Evolutionary conservation across 2,888 invertebrate species (phyloP).

Genomic region (Tribolium freemani): DNA sequence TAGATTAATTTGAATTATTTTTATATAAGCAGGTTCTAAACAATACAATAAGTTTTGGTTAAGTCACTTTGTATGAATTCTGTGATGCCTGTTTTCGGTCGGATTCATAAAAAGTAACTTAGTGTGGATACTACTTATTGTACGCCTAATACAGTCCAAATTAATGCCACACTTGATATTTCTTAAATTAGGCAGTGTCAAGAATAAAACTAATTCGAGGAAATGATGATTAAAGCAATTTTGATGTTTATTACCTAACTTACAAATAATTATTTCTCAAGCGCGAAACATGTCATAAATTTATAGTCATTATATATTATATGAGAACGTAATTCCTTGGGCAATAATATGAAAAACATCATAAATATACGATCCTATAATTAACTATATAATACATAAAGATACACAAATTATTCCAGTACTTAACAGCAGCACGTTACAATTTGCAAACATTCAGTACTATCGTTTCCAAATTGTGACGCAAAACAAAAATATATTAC

Average conservation of each 20-base stretch:
- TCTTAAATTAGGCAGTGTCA: constrained; percentile 56
- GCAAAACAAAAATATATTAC: constrained; percentile 60
- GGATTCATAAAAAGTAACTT: constrained; percentile 12
- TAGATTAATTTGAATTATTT: constrained; percentile 32
- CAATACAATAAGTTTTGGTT: constrained; percentile 26
- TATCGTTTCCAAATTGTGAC: constrained; percentile 54
- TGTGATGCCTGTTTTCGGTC: constrained; percentile 4
- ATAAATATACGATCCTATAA: constrained; percentile 50
- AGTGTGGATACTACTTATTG: constrained; percentile 33
- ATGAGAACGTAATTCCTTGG: constrained; percentile 42
- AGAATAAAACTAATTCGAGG: constrained; percentile 49
- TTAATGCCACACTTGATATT: constrained; percentile 38
- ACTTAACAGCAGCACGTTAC: constrained; percentile 53
- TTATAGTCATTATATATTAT: constrained; percentile 27
- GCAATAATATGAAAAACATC: constrained; percentile 42
- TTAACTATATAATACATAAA: constrained; percentile 56
- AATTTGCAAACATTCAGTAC: constrained; percentile 51
- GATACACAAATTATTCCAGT: constrained; percentile 53
- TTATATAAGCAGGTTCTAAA: constrained; percentile 18
- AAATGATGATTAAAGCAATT: constrained; percentile 35
- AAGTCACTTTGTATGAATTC: constrained; percentile 18
- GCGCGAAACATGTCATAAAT: constrained; percentile 37
- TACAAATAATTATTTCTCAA: constrained; percentile 28
- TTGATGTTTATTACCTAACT: constrained; percentile 29
- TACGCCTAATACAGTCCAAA: constrained; percentile 27